Evolutionary conservation across 64 coral and sea anemone genomes (phyloP).

Genomic region (Montipora foliosa): DNA sequence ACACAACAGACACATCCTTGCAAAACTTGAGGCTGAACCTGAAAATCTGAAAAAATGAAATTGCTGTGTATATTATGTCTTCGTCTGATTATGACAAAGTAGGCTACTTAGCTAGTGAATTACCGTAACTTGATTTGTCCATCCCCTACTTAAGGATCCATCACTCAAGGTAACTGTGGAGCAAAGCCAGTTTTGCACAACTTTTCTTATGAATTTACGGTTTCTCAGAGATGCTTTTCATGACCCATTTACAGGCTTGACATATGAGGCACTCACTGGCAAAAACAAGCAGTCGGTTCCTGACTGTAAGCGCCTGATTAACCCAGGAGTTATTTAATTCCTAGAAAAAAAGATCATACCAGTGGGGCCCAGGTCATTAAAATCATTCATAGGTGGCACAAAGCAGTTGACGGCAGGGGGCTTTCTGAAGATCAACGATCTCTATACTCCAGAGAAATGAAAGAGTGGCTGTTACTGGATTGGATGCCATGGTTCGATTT

Average conservation of each 20-base stretch:
- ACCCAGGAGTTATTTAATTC: constrained; percentile 32
- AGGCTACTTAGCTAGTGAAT: constrained; percentile 70
- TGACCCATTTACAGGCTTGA: too few species aligned
- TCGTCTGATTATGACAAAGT: constrained; percentile 30
- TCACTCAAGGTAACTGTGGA: background rate
- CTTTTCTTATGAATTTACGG: background rate
- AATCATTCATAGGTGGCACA: constrained; percentile 61
- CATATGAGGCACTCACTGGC: constrained; percentile 61
- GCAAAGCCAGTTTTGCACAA: constrained; percentile 42
- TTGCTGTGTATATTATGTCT: constrained; percentile 48
- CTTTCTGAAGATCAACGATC: constrained; percentile 39
- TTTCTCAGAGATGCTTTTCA: too few species aligned
- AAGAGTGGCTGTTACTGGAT: constrained; percentile 43
- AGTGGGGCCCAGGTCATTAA: constrained; percentile 23
- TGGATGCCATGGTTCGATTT: constrained; percentile 44
- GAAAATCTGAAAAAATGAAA: constrained; percentile 71
- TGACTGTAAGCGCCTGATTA: constrained; percentile 58
- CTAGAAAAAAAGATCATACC: background rate
- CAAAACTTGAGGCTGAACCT: constrained; percentile 44
- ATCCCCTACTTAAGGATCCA: constrained; percentile 41
- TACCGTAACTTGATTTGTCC: constrained; percentile 49
- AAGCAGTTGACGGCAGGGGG: constrained; percentile 58
- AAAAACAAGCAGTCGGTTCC: constrained; percentile 75
- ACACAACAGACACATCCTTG: constrained; percentile 59
- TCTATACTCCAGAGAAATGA: constrained; percentile 26